Evolutionary conservation across 2,888 invertebrate species (phyloP), one percentile per base, ranked within the genome.

Genomic region (Dasypolia templi): DNA sequence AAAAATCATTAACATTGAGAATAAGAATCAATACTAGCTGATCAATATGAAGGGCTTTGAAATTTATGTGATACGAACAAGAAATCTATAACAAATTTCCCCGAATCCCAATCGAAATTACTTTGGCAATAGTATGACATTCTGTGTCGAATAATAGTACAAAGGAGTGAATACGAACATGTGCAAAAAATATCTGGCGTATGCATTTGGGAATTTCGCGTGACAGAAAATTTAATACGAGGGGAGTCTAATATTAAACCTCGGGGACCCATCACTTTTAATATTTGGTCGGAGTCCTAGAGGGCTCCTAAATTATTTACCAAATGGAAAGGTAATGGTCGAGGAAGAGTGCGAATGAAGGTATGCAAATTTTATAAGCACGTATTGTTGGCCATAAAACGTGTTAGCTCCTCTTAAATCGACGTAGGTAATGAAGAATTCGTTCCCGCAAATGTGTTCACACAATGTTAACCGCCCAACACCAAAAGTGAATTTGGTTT

Each of bases 171-270:
- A 95, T 95, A 94, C 93, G 95, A 96, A 96, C 96, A 96, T 96
- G 96, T 96, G 96, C 96, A 95, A 95, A 96, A 96, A 96, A 96
- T 95, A 95, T 95, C 93, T 94, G 92, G 92, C 94, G 93, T 94
- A 94, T 96, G 94, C 96, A 95, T 96, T 95, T 95, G 96, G 96
- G 96, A 96, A 95, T 96, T 95, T 94, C 94, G 93, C 95, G 95
- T 95, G 96, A 95, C 95, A 95, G 93, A 95, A 94, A 95, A 96
- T 96, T 96, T 96, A 95, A 96, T 96, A 94, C 95, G 93, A 94
- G 95, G 96, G 96, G 95, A 94, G 95, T 95, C 94, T 94, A 94
- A 95, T 96, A 96, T 96, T 96, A 96, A 96, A 94, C 96, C 96
- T 95, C 89, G 90, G 96, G 96, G 96, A 96, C 93, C 95, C 96